Evolutionary conservation across 2,888 invertebrate genomes (phyloP).

Genomic region (Minunthozetes semirufus): DNA sequence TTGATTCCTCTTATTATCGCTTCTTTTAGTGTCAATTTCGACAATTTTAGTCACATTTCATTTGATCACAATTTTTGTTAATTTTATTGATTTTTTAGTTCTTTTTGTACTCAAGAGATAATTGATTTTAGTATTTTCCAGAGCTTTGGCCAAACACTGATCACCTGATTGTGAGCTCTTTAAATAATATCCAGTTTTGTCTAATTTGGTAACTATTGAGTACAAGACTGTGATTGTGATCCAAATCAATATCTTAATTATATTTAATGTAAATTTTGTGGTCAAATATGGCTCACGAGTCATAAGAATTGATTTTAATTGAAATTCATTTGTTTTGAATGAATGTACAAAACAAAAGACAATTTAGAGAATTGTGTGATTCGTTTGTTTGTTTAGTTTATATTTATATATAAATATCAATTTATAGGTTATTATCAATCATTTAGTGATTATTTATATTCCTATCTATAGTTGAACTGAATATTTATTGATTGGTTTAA

Average conservation of each 20-base stretch:
- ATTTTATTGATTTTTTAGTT: not conserved
- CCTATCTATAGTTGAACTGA: slow-evolving; percentile 13
- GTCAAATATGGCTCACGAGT: too few relatives aligned
- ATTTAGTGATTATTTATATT: slow-evolving; percentile 11
- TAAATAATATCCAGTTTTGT: not conserved
- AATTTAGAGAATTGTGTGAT: slow-evolving; percentile 8
- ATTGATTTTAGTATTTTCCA: not conserved
- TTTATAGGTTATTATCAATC: not conserved
- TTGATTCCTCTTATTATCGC: not conserved
- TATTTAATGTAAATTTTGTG: not conserved
- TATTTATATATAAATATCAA: not conserved
- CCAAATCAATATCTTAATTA: not conserved
- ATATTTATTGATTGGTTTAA: slow-evolving; percentile 7
- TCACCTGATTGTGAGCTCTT: not conserved
- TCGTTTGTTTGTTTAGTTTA: not conserved
- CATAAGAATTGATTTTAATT: not conserved
- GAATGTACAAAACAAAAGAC: not conserved
- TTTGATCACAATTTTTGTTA: not conserved
- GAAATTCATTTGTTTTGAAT: not conserved
- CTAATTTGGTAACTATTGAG: not conserved
- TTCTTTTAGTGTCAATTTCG: not conserved
- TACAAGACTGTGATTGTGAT: slow-evolving; percentile 13
- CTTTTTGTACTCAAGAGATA: not conserved
- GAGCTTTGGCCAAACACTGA: not conserved
- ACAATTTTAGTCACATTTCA: not conserved